Conservation (phyloP, 2,113 vertebrate genomes). For the Meleagris gallopavo region DNA sequence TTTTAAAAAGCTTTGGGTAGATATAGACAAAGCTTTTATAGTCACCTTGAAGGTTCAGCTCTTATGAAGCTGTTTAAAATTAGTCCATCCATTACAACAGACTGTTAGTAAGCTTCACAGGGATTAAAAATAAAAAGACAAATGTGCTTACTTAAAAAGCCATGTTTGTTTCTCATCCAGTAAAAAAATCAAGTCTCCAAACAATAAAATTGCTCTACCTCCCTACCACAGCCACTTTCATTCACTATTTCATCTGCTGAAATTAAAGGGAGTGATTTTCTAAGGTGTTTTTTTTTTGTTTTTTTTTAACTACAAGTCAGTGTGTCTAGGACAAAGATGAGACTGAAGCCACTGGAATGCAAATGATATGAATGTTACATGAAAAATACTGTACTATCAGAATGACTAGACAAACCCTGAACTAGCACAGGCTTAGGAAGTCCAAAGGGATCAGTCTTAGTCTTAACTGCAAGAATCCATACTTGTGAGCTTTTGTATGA, state of each 20-base stretch:
- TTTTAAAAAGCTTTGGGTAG: not conserved
- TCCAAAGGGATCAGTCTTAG: not conserved
- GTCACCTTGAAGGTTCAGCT: not conserved
- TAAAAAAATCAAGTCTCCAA: not conserved
- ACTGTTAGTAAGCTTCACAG: not conserved
- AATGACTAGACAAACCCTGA: not conserved
- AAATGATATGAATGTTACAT: rapidly evolving
- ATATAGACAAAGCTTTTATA: not conserved
- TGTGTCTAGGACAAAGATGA: not conserved
- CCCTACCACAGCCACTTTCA: not conserved
- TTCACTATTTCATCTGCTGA: not conserved
- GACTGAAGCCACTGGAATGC: not conserved
- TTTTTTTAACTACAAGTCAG: not conserved
- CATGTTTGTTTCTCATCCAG: not conserved
- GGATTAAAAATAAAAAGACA: not conserved
- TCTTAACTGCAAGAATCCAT: not conserved
- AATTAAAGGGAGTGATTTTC: not conserved
- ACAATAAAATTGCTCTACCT: not conserved
- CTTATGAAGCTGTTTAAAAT: not conserved
- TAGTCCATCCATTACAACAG: not conserved
- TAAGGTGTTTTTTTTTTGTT: too few species aligned
- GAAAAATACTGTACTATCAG: not conserved
- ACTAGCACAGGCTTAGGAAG: not conserved
- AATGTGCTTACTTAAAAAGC: not conserved
- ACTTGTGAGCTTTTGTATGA: not conserved